A percentile compares a stretch with the other conserved stretches of the same genome.
Conservation (phyloP, 2,888 invertebrate genomes). For the Pristionchus entomophagus region DNA sequence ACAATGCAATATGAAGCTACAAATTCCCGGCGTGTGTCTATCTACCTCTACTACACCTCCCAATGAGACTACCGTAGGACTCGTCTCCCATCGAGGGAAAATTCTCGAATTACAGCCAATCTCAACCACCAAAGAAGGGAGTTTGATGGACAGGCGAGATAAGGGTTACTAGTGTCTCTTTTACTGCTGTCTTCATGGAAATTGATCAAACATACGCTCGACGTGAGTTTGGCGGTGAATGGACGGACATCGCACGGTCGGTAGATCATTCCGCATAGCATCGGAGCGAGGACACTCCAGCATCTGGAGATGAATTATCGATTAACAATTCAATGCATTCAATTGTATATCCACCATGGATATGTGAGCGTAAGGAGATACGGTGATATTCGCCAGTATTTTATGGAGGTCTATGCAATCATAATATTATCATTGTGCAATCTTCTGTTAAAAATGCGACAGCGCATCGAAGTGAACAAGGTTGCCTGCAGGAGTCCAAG, state of each 20-base stretch:
- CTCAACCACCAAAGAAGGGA: no score
- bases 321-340: background rate
- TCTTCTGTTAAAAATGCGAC: background rate
- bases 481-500: no score
- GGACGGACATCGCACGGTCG: background rate
- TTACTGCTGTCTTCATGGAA: no score
- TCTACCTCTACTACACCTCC: no score
- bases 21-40: no score
- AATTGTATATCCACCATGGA: background rate
- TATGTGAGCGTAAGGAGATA: background rate
- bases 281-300: constrained; percentile 20
- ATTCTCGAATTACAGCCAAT: no score
- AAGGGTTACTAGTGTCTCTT: no score
- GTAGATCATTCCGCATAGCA: constrained; percentile 19
- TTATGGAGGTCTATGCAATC: background rate
- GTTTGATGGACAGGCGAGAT: no score
- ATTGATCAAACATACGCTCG: background rate
- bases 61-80: no score
- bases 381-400: background rate
- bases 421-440: background rate
- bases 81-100: no score
- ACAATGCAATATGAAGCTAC: no score
- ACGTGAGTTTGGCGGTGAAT: background rate
- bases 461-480: no score
- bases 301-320: background rate